These are phyloP conservation scores for Ichneumon xanthorius DNA, from an alignment of 2,888 invertebrate species.

Conservation along the genomic window DNA sequence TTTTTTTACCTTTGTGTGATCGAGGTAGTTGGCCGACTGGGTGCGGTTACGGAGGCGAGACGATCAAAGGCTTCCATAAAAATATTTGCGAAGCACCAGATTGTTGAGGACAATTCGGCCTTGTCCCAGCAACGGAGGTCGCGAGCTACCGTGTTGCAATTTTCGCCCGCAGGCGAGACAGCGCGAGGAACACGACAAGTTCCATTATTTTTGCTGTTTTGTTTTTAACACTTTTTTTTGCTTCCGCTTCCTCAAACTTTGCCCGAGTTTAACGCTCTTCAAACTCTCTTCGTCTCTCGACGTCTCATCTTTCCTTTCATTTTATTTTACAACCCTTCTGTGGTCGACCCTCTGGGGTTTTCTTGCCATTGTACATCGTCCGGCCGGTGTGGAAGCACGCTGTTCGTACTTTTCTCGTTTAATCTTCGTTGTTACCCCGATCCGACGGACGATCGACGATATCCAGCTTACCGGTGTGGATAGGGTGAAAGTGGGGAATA, in stretches of 20 bases:
- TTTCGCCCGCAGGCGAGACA: slow-evolving; percentile 7
- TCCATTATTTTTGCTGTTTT: slow-evolving; percentile 40
- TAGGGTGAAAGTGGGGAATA: too few species aligned
- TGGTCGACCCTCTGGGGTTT: neutral
- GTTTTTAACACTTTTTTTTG: slow-evolving; percentile 24
- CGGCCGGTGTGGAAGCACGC: slow-evolving; percentile 21
- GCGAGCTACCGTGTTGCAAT: slow-evolving; percentile 29
- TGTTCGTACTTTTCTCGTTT: neutral
- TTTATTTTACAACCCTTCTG: slow-evolving; percentile 35
- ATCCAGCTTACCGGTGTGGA: slow-evolving; percentile 3
- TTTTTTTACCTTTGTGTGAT: neutral
- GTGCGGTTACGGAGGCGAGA: too few species aligned
- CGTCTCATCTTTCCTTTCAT: slow-evolving; percentile 16
- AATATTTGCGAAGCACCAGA: slow-evolving; percentile 6
- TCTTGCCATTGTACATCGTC: neutral
- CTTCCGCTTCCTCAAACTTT: slow-evolving; percentile 42
- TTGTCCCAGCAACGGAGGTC: slow-evolving; percentile 26
- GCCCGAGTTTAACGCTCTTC: slow-evolving; percentile 36
- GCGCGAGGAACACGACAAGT: slow-evolving; percentile 18
- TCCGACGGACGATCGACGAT: slow-evolving; percentile 20
- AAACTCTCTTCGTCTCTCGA: slow-evolving; percentile 5
- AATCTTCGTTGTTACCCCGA: slow-evolving; percentile 13
- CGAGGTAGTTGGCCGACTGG: too few species aligned
- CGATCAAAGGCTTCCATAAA: neutral
- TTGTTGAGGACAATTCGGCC: neutral